A percentile compares a stretch with the other conserved stretches of the same genome.
phyloP scores from a whole-genome alignment of 2,888 invertebrate species.

The Neoscelio sp. region DNA sequence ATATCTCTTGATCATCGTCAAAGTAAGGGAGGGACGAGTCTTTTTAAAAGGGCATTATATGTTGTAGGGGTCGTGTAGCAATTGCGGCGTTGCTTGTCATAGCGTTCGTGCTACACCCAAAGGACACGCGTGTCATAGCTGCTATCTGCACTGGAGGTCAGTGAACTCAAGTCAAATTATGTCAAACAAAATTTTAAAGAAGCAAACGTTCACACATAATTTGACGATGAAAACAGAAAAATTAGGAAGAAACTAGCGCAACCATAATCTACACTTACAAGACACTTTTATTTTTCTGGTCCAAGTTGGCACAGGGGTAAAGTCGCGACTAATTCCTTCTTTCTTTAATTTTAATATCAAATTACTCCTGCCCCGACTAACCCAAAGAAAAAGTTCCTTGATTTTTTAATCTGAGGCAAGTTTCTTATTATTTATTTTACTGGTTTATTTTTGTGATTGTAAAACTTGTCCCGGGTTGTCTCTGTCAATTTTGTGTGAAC shows the following conservation, averaged over 20 bases:
- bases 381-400: too few relatives aligned
- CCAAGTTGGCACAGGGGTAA: neutral
- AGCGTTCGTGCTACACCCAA: slow-evolving; percentile 90
- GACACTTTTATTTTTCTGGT: too few relatives aligned
- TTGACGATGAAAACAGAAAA: slow-evolving; percentile 22
- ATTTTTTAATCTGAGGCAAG: too few relatives aligned
- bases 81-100: slow-evolving; percentile 91
- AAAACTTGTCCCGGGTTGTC: too few relatives aligned
- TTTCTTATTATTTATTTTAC: too few relatives aligned
- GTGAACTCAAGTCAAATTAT: slow-evolving; percentile 78
- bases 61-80: slow-evolving; percentile 84
- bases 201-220: slow-evolving; percentile 70
- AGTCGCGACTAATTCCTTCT: too few relatives aligned
- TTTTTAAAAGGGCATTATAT: slow-evolving; percentile 81
- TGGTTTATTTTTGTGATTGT: too few relatives aligned
- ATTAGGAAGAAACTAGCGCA: too few relatives aligned
- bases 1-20: slow-evolving; percentile 24
- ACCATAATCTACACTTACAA: too few relatives aligned
- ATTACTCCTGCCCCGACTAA: too few relatives aligned
- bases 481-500: slow-evolving; percentile 66
- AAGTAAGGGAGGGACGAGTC: slow-evolving; percentile 65
- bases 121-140: slow-evolving; percentile 92
- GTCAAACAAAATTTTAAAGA: too few relatives aligned
- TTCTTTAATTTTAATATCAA: too few relatives aligned
- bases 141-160: slow-evolving; percentile 94